Base-by-base conservation (phyloP, 2,113 vertebrate species). In the Odontophorus gujanensis region DNA sequence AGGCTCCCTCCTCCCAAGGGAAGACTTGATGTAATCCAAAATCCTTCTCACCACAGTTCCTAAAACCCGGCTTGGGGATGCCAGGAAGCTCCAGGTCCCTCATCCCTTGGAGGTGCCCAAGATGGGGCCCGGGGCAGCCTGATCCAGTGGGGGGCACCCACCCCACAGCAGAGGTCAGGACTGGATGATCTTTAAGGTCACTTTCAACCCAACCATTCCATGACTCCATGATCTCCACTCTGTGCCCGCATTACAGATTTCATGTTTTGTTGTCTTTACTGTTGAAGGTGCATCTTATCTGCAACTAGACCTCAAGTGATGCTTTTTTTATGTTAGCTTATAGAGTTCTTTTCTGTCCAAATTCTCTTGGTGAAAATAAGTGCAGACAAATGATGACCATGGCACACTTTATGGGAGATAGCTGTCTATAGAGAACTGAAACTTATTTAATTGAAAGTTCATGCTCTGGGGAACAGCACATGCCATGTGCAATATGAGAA, bases 61-160 rank as follows among this genome's bases (percentile, higher is more conserved):
- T 28, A 84, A 91, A 81, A 4, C 7, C n/a, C 32, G 34, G 2
- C 16, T 13, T 2, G 5, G 0, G 7, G 16, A 30, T 9, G 1
- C 4, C 42, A 55, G 9, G 25, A 19, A 28, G 20, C n/a, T 77
- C 16, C 59, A 30, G 1, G 28, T 50, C 32, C 47, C 38, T 8
- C 11, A 7, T 4, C 38, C 13, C 45, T 40, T 57, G 53, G 30
- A 57, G 15, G 53, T 57, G 53, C 53, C 17, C 30, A 32, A 57
- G 30, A 57, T 32, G 53, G 53, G 30, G 53, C 30, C 53, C 17
- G 6, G 28, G 16, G 53, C 53, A 53, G 26, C 53, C 28, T 55
- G 53, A 55, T 30, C 53, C 32, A 9, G 17, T 57, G 18, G 53
- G 30, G 30, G 28, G 9, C 53, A 55, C 16, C 28, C 53, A 55